phyloP scores from a whole-genome alignment of 2,113 vertebrate genomes.

The Beaufortia kweichowensis region DNA sequence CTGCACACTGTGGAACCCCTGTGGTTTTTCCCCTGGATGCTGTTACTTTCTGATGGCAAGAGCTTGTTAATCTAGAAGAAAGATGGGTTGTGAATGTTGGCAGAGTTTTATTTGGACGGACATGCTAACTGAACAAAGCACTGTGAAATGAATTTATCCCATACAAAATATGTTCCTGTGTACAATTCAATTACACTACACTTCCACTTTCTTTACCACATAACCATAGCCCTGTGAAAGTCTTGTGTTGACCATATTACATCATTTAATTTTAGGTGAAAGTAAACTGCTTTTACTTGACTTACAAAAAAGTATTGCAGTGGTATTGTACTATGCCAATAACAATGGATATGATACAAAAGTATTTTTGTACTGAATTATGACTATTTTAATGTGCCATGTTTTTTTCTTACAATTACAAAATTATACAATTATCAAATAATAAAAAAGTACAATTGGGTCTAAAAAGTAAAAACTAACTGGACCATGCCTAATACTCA shows the following conservation, averaged over 20 bases:
- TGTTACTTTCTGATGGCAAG: slow-evolving; percentile 31
- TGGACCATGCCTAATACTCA: no score
- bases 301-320: not conserved
- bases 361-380: no score
- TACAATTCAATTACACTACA: slow-evolving; percentile 3
- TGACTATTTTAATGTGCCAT: no score
- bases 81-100: slow-evolving; percentile 15
- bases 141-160: slow-evolving; percentile 12
- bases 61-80: slow-evolving; percentile 6
- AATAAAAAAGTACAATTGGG: no score
- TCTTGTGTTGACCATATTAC: not conserved
- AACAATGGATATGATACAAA: no score
- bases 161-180: not conserved
- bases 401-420: no score
- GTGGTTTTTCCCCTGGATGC: slow-evolving; percentile 7
- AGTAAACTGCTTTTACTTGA: not conserved
- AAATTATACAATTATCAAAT: no score
- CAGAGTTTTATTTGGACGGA: slow-evolving; percentile 8
- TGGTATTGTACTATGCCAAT: not conserved
- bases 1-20: not conserved
- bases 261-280: slow-evolving; percentile 4
- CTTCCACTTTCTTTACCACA: not conserved
- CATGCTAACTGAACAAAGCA: slow-evolving; percentile 21
- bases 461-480: no score
- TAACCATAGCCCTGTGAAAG: not conserved